Base-by-base conservation (phyloP, 2,888 invertebrate species). In the Blera fallax region DNA sequence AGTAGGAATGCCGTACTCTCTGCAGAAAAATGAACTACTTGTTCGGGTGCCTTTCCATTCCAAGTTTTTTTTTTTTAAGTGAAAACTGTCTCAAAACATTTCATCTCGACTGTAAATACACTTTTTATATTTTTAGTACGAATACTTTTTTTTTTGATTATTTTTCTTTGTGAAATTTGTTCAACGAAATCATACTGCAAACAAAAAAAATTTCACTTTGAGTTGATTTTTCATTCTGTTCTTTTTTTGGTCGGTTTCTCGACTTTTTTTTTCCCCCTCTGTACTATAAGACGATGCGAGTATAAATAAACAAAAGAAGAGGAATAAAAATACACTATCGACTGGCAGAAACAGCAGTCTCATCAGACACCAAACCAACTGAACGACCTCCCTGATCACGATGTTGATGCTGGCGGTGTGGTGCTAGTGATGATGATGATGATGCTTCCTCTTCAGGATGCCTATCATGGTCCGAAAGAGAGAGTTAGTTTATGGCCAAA, bases 361-460 rank as follows among this genome's bases (percentile, higher is more conserved):
- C n/a, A n/a, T n/a, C n/a, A n/a, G n/a, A n/a, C 21, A 40, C 45
- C 18, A 27, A 29, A 21, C 8, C 34, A 60, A 72, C 45, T 2
- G 67, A 72, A 78, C 83, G 83, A 83, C 83, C 83, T 73, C 77
- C 58, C 67, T 50, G 58, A 78, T 73, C 60, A 83, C 60, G 72
- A 52, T 54, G 72, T 56, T 58, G 72, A 32, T 34, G 60, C 34
- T 58, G 40, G 37, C 56, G 40, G 14, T 18, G 73, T 50, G 58
- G 48, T 45, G 45, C 18, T 48, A 32, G 40, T 43, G 45, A 64
- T 58, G 74, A 72, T 79, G 60, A 54, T 43, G 37, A 27, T 67
- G 67, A 62, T 76, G 69, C 76, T 48, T 48, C 70, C 27, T 45
- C 50, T 2, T 64, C 18, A 27, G 14, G 43, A 56, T 50, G 32